These are phyloP conservation scores for Mycetomoellerius zeteki DNA, from an alignment of 1,140 invertebrate genomes.

Conservation along the genomic window DNA sequence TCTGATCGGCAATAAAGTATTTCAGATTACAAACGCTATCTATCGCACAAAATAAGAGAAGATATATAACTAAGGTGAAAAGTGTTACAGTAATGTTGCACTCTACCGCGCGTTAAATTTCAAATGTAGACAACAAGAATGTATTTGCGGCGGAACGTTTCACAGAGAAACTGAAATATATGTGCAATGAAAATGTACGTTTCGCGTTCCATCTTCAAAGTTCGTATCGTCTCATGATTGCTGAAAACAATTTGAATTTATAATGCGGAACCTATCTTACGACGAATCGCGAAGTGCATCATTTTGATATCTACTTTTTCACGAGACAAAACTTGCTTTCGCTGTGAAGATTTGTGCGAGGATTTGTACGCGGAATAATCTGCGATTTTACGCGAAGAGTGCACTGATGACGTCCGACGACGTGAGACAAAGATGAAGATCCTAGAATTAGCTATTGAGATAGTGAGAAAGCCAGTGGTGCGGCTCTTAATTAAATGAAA, in stretches of 20 bases:
- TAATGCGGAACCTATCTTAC: conserved; percentile 30
- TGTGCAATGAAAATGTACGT: conserved; percentile 29
- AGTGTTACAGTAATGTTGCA: background rate
- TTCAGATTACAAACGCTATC: background rate
- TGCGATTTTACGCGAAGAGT: conserved; percentile 15
- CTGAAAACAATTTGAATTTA: conserved; percentile 60
- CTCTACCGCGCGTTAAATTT: conserved; percentile 44
- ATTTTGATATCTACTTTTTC: conserved; percentile 45
- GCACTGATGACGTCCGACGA: background rate
- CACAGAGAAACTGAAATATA: conserved; percentile 37
- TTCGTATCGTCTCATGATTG: conserved; percentile 31
- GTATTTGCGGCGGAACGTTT: conserved; percentile 39
- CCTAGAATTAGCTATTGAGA: background rate
- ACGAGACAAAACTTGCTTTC: background rate
- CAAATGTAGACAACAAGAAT: conserved; percentile 26
- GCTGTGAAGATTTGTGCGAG: conserved; percentile 7
- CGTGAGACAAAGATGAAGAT: background rate
- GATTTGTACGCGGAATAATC: conserved; percentile 39
- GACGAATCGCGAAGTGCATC: background rate
- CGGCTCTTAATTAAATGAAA: conserved; percentile 23
- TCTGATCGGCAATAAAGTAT: background rate
- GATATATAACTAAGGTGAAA: background rate
- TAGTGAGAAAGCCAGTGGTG: background rate
- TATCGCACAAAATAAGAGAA: background rate
- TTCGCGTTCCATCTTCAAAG: conserved; percentile 26